A percentile compares a stretch with the other conserved stretches of the same genome.
Conservation (phyloP, 1,140 invertebrate species). For the Episyrphus balteatus region DNA sequence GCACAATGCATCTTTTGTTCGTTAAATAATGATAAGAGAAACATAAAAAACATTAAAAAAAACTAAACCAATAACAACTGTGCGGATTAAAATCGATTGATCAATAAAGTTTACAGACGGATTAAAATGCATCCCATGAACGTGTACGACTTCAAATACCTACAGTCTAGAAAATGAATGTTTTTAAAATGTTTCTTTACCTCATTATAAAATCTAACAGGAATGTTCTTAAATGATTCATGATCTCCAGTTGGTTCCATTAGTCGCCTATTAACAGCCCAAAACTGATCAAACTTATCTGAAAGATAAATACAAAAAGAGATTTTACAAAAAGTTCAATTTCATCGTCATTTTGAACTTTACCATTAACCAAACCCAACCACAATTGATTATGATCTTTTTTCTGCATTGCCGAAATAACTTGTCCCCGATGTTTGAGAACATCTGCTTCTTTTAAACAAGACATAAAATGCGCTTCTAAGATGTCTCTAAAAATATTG, state of each 20-base stretch:
- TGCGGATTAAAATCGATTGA: too few species aligned
- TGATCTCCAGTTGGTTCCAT: constrained; percentile 73
- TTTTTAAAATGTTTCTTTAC: constrained; percentile 9
- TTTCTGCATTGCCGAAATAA: constrained; percentile 92
- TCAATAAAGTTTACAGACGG: too few species aligned
- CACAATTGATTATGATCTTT: constrained; percentile 96
- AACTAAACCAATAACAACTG: too few species aligned
- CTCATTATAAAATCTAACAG: constrained; percentile 76
- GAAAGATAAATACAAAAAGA: constrained; percentile 20
- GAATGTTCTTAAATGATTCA: constrained; percentile 85
- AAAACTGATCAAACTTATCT: constrained; percentile 99
- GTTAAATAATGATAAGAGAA: too few species aligned
- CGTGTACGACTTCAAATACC: too few species aligned
- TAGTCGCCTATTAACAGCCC: constrained; percentile 88
- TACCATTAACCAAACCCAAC: constrained; percentile 87
- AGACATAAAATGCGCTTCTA: constrained; percentile 90
- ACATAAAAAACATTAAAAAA: too few species aligned
- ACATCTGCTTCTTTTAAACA: constrained; percentile 96
- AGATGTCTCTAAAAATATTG: constrained; percentile 60
- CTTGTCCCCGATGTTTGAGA: constrained; percentile 83
- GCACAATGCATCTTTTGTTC: too few species aligned
- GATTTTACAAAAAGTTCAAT: neutral
- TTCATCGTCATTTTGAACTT: neutral
- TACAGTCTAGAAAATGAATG: too few species aligned
- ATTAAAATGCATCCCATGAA: too few species aligned